Conservation (phyloP, 2,113 vertebrate genomes). For the Platichthys stellatus region DNA sequence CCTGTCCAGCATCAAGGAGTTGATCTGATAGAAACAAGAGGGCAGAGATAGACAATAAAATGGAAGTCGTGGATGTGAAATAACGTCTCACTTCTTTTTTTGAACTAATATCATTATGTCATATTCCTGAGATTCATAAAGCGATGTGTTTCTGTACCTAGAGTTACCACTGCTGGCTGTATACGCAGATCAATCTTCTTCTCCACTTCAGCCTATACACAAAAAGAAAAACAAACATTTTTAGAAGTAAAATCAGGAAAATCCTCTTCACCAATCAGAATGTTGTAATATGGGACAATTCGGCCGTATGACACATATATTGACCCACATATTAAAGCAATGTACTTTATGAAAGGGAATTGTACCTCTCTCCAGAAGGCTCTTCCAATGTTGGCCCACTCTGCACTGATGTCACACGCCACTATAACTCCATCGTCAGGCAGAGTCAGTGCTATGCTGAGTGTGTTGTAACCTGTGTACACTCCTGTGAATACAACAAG, state of each 20-base stretch:
- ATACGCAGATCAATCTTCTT: constrained; percentile 91
- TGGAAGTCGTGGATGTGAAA: too few species aligned
- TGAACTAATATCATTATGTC: too few species aligned
- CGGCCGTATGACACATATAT: background rate
- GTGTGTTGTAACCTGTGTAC: constrained; percentile 93
- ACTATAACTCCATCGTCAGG: constrained; percentile 88
- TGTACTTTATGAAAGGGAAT: too few species aligned
- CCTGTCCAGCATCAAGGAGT: constrained; percentile 87
- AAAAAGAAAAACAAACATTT: constrained; percentile 28
- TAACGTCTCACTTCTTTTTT: too few species aligned
- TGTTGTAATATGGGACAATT: background rate
- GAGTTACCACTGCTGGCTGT: constrained; percentile 89
- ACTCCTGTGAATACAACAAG: constrained; percentile 82
- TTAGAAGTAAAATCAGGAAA: too few species aligned
- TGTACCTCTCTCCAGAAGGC: constrained; percentile 92
- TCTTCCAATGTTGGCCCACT: constrained; percentile 85
- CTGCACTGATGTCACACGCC: constrained; percentile 89
- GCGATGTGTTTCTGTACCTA: constrained; percentile 80
- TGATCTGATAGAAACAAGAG: constrained; percentile 80
- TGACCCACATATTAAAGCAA: background rate
- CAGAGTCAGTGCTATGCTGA: constrained; percentile 88
- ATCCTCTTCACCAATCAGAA: background rate
- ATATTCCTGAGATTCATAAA: background rate
- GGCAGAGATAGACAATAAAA: too few species aligned
- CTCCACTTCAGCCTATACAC: constrained; percentile 88